Conservation (phyloP, 2,113 vertebrate species). For the Paramisgurnus dabryanus region DNA sequence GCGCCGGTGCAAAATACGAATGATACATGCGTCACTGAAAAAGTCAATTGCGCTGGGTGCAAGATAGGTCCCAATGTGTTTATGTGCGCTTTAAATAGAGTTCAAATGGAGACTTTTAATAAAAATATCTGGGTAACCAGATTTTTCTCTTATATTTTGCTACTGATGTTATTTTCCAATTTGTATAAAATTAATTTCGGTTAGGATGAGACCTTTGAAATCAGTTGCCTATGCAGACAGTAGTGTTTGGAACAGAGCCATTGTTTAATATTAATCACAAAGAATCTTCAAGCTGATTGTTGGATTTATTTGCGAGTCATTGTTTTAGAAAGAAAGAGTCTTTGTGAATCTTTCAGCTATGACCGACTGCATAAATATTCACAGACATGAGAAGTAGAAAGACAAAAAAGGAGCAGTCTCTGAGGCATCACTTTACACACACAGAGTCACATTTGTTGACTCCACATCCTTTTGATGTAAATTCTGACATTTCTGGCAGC, state of each 20-base stretch:
- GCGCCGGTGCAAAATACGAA: too few relatives aligned
- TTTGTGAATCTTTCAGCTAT: slow-evolving; percentile 15
- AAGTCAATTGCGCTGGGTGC: too few relatives aligned
- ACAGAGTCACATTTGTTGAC: slow-evolving; percentile 46
- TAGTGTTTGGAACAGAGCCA: neutral
- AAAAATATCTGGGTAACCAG: too few relatives aligned
- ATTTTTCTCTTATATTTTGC: too few relatives aligned
- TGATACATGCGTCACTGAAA: too few relatives aligned
- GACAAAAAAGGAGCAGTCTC: neutral
- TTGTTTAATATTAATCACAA: slow-evolving; percentile 18
- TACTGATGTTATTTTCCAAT: neutral
- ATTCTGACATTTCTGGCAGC: slow-evolving; percentile 72
- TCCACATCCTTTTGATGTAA: slow-evolving; percentile 62
- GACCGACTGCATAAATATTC: slow-evolving; percentile 37
- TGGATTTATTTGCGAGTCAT: slow-evolving; percentile 16
- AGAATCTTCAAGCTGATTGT: neutral
- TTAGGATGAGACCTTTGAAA: neutral
- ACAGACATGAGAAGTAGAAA: slow-evolving; percentile 14
- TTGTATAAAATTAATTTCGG: neutral
- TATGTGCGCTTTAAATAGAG: too few relatives aligned
- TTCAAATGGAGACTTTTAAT: too few relatives aligned
- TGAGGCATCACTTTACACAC: slow-evolving; percentile 34
- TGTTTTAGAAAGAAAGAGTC: slow-evolving; percentile 17
- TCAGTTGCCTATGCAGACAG: neutral
- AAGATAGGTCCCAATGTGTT: too few relatives aligned